These are phyloP conservation scores for Diploscapter pachys DNA, from an alignment of 1,140 invertebrate genomes.

Conservation along the genomic window DNA sequence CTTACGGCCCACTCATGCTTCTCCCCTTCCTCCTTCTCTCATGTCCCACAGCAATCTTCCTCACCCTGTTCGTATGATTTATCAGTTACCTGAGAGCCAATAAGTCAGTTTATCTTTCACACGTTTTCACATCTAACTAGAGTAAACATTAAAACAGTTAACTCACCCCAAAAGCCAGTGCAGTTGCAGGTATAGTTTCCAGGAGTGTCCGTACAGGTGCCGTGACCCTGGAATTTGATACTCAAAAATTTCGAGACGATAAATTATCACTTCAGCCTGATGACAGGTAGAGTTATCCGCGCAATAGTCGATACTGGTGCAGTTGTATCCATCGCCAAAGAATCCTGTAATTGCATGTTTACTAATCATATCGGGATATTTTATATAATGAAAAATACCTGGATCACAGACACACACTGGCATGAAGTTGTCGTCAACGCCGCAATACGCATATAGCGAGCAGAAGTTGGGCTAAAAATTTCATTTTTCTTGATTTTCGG, in stretches of 20 bases:
- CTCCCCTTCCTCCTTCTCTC: too few species aligned
- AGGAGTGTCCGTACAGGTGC: conserved; percentile 22
- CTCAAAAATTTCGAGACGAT: not conserved
- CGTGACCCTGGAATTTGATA: conserved; percentile 9
- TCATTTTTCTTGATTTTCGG: not conserved
- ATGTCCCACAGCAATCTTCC: too few species aligned
- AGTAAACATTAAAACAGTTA: too few species aligned
- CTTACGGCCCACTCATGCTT: too few species aligned
- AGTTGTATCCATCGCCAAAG: conserved; percentile 33
- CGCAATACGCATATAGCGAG: conserved; percentile 2
- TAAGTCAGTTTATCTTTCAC: too few species aligned
- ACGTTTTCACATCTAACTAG: too few species aligned
- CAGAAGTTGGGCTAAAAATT: not conserved
- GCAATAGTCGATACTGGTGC: conserved; percentile 36
- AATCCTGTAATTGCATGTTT: conserved; percentile 1
- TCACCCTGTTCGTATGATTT: too few species aligned
- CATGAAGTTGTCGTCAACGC: not conserved
- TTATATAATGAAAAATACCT: too few species aligned
- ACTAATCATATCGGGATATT: too few species aligned
- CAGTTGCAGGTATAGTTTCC: conserved; percentile 34
- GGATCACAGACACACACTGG: conserved; percentile 19
- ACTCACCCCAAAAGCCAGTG: conserved; percentile 10
- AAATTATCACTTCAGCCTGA: not conserved
- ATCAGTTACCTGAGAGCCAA: too few species aligned
- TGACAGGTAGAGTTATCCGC: conserved; percentile 8